Base-by-base conservation (phyloP, 1,140 invertebrate species). In the Brachionus asplanchnoidis region DNA sequence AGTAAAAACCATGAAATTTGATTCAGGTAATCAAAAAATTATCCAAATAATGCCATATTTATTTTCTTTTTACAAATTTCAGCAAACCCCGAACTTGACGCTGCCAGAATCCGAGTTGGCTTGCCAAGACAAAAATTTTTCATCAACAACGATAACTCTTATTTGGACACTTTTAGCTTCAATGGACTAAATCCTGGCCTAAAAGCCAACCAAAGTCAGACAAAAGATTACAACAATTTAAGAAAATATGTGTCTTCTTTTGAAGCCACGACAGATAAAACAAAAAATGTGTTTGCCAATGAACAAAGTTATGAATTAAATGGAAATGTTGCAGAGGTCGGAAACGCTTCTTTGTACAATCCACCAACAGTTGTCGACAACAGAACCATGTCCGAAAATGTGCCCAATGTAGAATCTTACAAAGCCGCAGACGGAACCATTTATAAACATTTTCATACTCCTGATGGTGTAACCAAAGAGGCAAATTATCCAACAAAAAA, bases 351-450 rank as follows among this genome's bases (percentile, higher is more conserved):
- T 7, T 6, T 68, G 26, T 68, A 28, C 8, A 68, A 28, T 14
- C 26, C 66, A 32, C 66, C 66, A n/a, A 68, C 66, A 14, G 9
- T 68, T 23, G 32, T 68, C 8, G 66, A 68, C 12, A 68, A 68
- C 23, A 73, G 68, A 73, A 73, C 12, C n/a, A 40, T 73, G 68
- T 28, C 42, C 26, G 20, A 50, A 12, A 77, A 50, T 50, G 42
- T 50, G 6, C 73, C 73, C 8, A 77, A 77, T 77, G 73, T 77
- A 26, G 73, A 77, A 5, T 77, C 40, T 77, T 77, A 77, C 46
- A 77, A 77, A 50, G 73, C 73, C 17, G 73, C 73, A 50, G 73
- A 77, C 28, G 73, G 73, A 12, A 77, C 73, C 11, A 50, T 50
- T 77, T 77, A 77, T 9, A 77, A 50, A 17, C 42, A 26, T 77